Base-by-base conservation (phyloP, 2,888 invertebrate genomes). In the Rhabditoides inermis region DNA sequence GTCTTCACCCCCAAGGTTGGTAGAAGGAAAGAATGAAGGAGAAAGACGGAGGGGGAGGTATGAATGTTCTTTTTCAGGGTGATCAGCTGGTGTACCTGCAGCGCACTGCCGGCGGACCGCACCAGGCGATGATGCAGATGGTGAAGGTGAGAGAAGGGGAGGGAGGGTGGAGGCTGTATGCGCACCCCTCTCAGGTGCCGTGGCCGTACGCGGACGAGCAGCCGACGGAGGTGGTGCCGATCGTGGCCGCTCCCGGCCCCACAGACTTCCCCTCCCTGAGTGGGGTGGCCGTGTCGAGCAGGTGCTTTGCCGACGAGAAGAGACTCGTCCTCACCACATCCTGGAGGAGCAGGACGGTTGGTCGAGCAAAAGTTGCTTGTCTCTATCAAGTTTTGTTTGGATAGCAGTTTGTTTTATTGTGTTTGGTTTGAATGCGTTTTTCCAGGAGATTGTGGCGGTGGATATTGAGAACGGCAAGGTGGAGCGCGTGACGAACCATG, bases 51-150 rank as follows among this genome's bases (percentile, higher is more conserved):
- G n/a, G n/a, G n/a, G n/a, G n/a, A n/a, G n/a, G n/a, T n/a, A n/a
- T n/a, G n/a, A n/a, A 42, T 63, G n/a, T 49, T 60, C 6, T 63
- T 53, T 47, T 63, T 61, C 55, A 56, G 55, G 23, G 25, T 7
- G 10, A 32, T 12, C 50, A 28, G 28, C 47, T 68, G 12, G 50
- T 55, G 6, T 67, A 53, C 46, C 63, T 69, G 41, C 48, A 60
- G 36, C 52, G 74, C 18, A 45, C 52, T 1, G 58, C 71, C n/a
- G 65, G 58, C 32, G 72, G 72, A 28, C 70, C 74, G 1, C 74
- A 74, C 55, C 49, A 60, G 25, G 65, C 69, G 0, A 47, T 53
- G n/a, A 49, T 65, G 27, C 63, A 63, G 42, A 41, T 72, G 51
- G 58, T 67, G 2, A 41, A 45, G 20, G 63, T 63, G 1, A 23